These are phyloP conservation scores for Nesometra sesokonis DNA, from an alignment of 35 echinoderm and acorn worm genomes.

Conservation along the genomic window DNA sequence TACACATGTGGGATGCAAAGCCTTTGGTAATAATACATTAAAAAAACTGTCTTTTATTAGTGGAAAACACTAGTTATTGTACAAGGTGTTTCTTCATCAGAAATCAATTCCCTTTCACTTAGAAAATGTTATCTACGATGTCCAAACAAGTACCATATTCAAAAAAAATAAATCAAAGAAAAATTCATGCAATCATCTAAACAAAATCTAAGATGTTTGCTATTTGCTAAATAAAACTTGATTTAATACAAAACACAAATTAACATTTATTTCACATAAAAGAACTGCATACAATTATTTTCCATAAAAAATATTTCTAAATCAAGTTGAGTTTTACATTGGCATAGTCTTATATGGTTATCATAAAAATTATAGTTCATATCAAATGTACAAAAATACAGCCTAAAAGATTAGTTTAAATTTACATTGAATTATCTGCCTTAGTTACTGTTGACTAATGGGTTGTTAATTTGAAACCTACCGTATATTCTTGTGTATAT, in stretches of 20 bases:
- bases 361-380: not conserved
- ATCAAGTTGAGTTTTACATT: not conserved
- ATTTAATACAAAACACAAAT: not conserved
- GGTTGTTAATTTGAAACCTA: no score
- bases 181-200: not conserved
- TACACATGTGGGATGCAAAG: no score
- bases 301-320: not conserved
- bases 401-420: no score
- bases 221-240: not conserved
- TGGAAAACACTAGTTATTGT: no score
- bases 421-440: no score
- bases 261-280: not conserved
- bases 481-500: no score
- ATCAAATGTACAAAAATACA: constrained; percentile 1
- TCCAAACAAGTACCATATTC: not conserved
- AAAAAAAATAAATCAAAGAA: not conserved
- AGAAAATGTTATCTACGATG: not conserved
- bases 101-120: not conserved
- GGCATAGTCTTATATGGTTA: not conserved
- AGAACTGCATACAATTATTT: not conserved
- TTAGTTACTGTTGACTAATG: no score
- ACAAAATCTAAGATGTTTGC: not conserved
- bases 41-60: no score
- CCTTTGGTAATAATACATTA: no score
- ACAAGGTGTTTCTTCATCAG: not conserved